Conservation (phyloP, 1,140 invertebrate genomes). For the Drosophila eugracilis region DNA sequence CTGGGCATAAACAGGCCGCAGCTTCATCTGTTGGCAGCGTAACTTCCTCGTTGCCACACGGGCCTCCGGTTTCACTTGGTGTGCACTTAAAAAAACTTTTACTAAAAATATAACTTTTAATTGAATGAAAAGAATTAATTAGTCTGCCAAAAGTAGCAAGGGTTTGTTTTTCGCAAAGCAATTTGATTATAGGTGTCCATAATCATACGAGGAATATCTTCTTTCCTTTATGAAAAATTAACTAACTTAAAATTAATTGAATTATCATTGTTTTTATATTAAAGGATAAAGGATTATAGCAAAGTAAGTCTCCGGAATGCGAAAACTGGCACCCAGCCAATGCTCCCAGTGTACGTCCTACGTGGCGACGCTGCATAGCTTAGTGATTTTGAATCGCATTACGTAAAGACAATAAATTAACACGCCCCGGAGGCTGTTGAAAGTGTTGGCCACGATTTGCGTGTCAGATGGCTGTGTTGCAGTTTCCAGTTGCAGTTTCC, state of each 20-base stretch:
- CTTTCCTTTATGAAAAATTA: too few species aligned
- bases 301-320: too few species aligned
- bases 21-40: slow-evolving; percentile 25
- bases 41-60: slow-evolving; percentile 17
- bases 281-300: too few species aligned
- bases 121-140: too few species aligned
- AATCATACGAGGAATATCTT: too few species aligned
- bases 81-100: slow-evolving; percentile 2
- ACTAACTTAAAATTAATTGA: too few species aligned
- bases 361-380: not conserved
- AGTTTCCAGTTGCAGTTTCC: slow-evolving; percentile 18
- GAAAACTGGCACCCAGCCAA: too few species aligned
- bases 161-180: too few species aligned
- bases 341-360: slow-evolving; percentile 7
- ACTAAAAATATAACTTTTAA: not conserved
- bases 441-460: slow-evolving; percentile 43
- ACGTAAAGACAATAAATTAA: slow-evolving; percentile 50
- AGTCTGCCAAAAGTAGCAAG: too few species aligned
- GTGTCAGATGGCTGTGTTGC: slow-evolving; percentile 9
- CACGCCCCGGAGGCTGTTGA: slow-evolving; percentile 29
- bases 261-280: too few species aligned
- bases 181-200: too few species aligned
- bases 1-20: slow-evolving; percentile 37
- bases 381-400: slow-evolving; percentile 24
- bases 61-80: not conserved